Base-by-base conservation (phyloP, 2,113 vertebrate genomes). In the Leucopsar rothschildi region DNA sequence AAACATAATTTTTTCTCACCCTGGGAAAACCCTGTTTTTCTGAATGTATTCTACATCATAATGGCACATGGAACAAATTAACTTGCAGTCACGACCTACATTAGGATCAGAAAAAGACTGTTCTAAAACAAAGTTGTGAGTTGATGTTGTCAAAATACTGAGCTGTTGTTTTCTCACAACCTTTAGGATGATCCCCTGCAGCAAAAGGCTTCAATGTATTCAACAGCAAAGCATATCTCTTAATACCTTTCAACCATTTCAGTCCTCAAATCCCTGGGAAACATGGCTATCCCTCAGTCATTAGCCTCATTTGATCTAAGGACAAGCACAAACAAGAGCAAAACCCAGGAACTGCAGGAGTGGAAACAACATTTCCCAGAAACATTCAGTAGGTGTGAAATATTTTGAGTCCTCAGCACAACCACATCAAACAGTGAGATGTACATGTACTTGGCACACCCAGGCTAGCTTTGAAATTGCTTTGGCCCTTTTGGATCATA, bases 1-100 rank as follows among this genome's bases (percentile, higher is more conserved):
- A 82, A 95, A 93, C 84, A 90, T 27, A 61, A 31, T 89, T 95
- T 80, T 88, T 83, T 60, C 85, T 88, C 79, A 83, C 88, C 72
- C 92, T 68, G 87, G 60, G 88, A 96, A 78, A 95, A 85, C 40
- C 24, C 40, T 77, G 68, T 33, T 94, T 90, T 86, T 83, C 88
- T 78, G n/a, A 73, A 59, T 66, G 68, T 47, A 78, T 85, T 83
- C 70, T 91, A 65, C 91, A 92, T 83, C 85, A 81, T 81, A 77
- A 90, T 31, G 33, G 90, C 95, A 95, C 87, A 97, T 96, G 89
- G 95, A 97, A 95, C 47, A 83, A 88, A 95, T 97, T 96, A 95
- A 94, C 79, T 94, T 52, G 52, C 92, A 94, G 75, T 76, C 73
- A 44, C 94, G 94, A 94, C 93, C 88, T 94, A 96, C 90, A 96